phyloP scores from a whole-genome alignment of 2,113 vertebrate genomes.

The Myxocyprinus asiaticus region DNA sequence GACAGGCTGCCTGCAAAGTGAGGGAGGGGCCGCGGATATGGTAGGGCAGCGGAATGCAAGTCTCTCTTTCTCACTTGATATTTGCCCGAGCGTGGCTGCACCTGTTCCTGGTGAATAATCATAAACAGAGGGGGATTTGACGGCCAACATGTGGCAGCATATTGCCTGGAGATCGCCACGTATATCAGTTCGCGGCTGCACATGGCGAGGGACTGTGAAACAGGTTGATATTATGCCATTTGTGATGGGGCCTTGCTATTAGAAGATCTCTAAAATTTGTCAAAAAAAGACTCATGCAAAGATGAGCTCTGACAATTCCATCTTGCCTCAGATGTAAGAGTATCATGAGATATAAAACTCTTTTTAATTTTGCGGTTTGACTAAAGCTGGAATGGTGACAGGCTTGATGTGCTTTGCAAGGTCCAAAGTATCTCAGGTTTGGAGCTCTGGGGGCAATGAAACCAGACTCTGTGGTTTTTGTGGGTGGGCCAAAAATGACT shows the following conservation, averaged over 20 bases:
- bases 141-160: conserved; percentile 42
- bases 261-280: conserved; percentile 14
- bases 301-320: not conserved
- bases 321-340: not conserved
- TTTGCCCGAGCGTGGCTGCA: conserved; percentile 36
- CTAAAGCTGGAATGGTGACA: conserved; percentile 34
- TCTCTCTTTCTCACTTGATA: conserved; percentile 27
- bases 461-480: conserved; percentile 34
- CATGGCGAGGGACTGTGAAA: not conserved
- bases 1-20: conserved; percentile 28
- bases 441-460: conserved; percentile 41
- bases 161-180: conserved; percentile 38
- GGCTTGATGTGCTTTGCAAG: conserved; percentile 22
- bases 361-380: conserved; percentile 36
- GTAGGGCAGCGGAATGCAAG: conserved; percentile 22
- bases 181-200: conserved; percentile 28
- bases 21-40: conserved; percentile 17
- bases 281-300: not conserved
- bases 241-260: conserved; percentile 43
- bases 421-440: conserved; percentile 27
- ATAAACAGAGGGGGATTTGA: conserved; percentile 47
- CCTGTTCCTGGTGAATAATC: conserved; percentile 54
- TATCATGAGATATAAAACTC: conserved; percentile 26
- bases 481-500: conserved; percentile 35
- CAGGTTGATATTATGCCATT: not conserved